Evolutionary conservation across 2,888 invertebrate genomes (phyloP).

Genomic region (Tetrapedia diversipes): DNA sequence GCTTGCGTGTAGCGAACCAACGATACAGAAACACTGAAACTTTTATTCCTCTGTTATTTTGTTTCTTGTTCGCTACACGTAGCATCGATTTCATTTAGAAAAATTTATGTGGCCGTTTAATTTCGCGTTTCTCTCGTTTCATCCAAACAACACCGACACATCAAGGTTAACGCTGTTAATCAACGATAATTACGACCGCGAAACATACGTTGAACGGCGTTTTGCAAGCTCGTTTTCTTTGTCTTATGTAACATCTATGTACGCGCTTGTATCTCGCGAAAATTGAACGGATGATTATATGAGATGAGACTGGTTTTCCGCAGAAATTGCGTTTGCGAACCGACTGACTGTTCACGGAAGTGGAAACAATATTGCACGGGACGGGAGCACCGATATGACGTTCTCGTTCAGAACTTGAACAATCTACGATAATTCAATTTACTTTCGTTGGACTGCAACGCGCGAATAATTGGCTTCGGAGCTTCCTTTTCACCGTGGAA

Average conservation of each 20-base stretch:
- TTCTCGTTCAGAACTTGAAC: not conserved
- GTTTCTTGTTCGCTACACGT: not conserved
- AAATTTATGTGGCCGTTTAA: not conserved
- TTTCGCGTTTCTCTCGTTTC: not conserved
- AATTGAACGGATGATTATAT: conserved; percentile 7
- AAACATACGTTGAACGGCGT: not conserved
- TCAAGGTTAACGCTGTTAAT: conserved; percentile 7
- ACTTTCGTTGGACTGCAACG: not conserved
- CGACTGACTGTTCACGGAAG: not conserved
- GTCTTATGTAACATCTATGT: conserved; percentile 8
- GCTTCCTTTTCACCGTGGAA: not conserved
- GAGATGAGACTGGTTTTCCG: not conserved
- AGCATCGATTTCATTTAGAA: not conserved
- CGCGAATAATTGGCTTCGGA: not conserved
- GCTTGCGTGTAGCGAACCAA: no score
- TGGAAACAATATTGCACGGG: not conserved
- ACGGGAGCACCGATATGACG: no score
- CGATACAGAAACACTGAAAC: no score
- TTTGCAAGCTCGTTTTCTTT: not conserved
- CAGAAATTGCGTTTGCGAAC: not conserved
- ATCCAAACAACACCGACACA: not conserved
- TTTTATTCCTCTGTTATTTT: no score
- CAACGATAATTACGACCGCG: conserved; percentile 23
- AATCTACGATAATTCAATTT: not conserved
- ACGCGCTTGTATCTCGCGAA: not conserved